Evolutionary conservation across 1,140 invertebrate species (phyloP).

Genomic region (Drosophila willistoni): DNA sequence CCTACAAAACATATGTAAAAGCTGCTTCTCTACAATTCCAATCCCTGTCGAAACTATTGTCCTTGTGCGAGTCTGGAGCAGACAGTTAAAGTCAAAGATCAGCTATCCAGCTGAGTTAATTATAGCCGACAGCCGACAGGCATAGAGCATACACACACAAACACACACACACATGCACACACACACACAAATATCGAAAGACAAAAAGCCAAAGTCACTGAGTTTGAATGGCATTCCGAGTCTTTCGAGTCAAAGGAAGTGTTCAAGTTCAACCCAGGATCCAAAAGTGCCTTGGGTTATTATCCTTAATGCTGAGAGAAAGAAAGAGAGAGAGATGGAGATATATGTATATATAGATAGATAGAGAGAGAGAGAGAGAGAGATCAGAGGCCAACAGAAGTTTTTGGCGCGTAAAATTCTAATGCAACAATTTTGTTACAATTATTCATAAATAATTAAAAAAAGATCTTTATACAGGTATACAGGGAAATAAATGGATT

Average conservation of each 20-base stretch:
- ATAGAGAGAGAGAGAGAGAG: no score
- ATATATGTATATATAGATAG: no score
- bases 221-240: slow-evolving; percentile 42
- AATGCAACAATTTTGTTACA: background rate
- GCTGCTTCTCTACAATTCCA: slow-evolving; percentile 40
- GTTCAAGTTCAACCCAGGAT: slow-evolving; percentile 39
- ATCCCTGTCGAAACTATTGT: slow-evolving; percentile 51
- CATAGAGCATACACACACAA: slow-evolving; percentile 31
- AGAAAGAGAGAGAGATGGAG: background rate
- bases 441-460: background rate
- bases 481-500: no score
- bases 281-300: slow-evolving; percentile 48
- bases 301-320: background rate
- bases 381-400: background rate
- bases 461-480: slow-evolving; percentile 5
- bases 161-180: slow-evolving; percentile 1
- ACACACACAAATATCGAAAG: slow-evolving; percentile 28
- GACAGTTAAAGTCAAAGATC: slow-evolving; percentile 80
- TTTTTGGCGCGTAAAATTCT: slow-evolving; percentile 3
- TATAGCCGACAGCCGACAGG: slow-evolving; percentile 63
- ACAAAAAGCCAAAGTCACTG: slow-evolving; percentile 42
- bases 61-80: slow-evolving; percentile 46
- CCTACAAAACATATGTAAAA: slow-evolving; percentile 46
- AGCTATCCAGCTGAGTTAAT: slow-evolving; percentile 81
- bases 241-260: slow-evolving; percentile 52